These are phyloP conservation scores for Gavialis gangeticus DNA, from an alignment of 2,113 vertebrate genomes.

Conservation along the genomic window DNA sequence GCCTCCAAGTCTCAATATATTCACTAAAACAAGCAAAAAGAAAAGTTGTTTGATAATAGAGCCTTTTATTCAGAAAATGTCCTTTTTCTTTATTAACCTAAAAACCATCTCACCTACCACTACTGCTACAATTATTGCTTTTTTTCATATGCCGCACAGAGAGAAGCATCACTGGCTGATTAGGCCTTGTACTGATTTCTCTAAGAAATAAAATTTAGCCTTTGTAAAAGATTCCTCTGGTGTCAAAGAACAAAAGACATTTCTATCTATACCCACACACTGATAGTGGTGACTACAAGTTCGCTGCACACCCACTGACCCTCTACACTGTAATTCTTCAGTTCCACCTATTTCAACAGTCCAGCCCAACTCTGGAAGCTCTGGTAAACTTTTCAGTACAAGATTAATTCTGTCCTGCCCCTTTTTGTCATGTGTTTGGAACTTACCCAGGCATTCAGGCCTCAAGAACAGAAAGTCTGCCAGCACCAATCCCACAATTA, in stretches of 20 bases:
- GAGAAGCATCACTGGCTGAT: slow-evolving; percentile 49
- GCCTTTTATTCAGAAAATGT: not conserved
- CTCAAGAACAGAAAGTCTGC: too few species aligned
- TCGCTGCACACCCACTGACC: too few species aligned
- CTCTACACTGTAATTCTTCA: too few species aligned
- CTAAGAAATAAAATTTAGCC: slow-evolving; percentile 20
- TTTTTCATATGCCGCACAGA: slow-evolving; percentile 28
- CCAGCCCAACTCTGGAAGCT: too few species aligned
- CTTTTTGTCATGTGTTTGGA: too few species aligned
- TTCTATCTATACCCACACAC: slow-evolving; percentile 11
- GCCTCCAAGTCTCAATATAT: not conserved
- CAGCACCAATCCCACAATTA: too few species aligned
- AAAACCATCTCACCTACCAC: slow-evolving; percentile 27
- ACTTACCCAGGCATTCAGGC: too few species aligned
- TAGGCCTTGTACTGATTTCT: slow-evolving; percentile 39
- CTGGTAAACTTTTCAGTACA: too few species aligned
- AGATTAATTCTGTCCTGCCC: too few species aligned
- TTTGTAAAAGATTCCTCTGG: slow-evolving; percentile 51
- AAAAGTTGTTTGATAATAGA: not conserved
- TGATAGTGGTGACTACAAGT: too few species aligned
- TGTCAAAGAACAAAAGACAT: slow-evolving; percentile 62
- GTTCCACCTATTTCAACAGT: too few species aligned
- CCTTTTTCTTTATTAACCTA: not conserved
- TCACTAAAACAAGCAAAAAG: not conserved
- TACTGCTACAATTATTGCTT: slow-evolving; percentile 23